phyloP scores from a whole-genome alignment of 2,113 vertebrate species.

The Hippopotamus amphibius region DNA sequence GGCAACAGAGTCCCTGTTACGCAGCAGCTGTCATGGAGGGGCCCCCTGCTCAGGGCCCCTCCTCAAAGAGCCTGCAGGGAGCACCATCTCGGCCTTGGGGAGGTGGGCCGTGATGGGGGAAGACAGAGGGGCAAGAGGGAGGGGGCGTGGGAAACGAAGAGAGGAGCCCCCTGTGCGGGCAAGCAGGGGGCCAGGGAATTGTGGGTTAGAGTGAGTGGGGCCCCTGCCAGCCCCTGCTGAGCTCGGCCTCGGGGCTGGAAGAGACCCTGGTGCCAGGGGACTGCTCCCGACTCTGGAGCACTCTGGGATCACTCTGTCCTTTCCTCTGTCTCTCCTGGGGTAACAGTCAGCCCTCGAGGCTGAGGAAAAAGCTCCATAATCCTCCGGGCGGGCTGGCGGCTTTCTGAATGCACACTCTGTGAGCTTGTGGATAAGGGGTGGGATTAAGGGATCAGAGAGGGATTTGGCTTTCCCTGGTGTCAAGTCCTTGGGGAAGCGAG shows the following conservation, averaged over 20 bases:
- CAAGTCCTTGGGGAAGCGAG: background rate
- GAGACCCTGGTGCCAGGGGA: no score
- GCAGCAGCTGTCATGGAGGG: constrained; percentile 87
- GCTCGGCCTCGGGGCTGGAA: background rate
- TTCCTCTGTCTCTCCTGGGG: background rate
- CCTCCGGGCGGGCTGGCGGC: background rate
- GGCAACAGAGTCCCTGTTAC: constrained; percentile 90
- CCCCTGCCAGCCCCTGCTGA: background rate
- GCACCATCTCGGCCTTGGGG: background rate
- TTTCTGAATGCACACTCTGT: background rate
- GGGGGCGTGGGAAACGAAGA: background rate
- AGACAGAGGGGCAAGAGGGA: fast-evolving
- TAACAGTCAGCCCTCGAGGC: background rate
- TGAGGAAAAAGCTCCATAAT: background rate
- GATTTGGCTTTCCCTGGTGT: constrained; percentile 65
- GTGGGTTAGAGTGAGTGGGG: background rate
- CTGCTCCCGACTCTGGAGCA: background rate
- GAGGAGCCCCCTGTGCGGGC: background rate
- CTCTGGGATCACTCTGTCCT: background rate
- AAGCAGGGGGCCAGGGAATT: background rate
- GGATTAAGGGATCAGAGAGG: constrained; percentile 67
- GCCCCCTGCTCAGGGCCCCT: constrained; percentile 86
- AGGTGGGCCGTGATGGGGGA: background rate
- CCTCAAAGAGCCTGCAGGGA: constrained; percentile 67
- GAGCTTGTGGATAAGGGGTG: constrained; percentile 20